Base-by-base conservation (phyloP, 2,797 vertebrate genomes). In the Tinamus major region DNA sequence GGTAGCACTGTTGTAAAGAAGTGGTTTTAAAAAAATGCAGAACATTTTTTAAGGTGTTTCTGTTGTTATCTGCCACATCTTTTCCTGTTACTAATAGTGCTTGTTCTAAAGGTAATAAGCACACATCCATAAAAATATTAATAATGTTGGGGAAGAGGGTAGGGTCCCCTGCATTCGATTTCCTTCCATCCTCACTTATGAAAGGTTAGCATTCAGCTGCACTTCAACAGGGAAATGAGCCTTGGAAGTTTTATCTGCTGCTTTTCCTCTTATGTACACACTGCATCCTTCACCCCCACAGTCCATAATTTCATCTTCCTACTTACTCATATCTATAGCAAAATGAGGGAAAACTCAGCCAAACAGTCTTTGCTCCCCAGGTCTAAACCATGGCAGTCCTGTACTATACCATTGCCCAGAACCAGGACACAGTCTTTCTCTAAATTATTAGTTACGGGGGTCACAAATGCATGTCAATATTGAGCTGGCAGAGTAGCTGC, bases 201-300 rank as follows among this genome's bases (percentile, higher is more conserved):
- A 19, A 0, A 11, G 4, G 6, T 14, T 46, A 31, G 6, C 10
- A 39, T 39, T 49, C 63, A 88, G 10, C 49, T 86, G 24, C 14
- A 23, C 5, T 49, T n/a, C 10, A 39, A 4, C 5, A 5, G 17
- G 35, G 8, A 3, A 21, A 5, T 26, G 46, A 86, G 20, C 18
- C 19, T 81, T 69, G 48, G 27, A 56, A 84, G 42, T 13, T 61
- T 35, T 18, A 81, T 33, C 24, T 13, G 9, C 9, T 37, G n/a
- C 2, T 23, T 59, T 64, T 62, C 15, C 14, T 16, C n/a, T 37
- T 21, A 15, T 12, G 18, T 18, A 4, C 39, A 76, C 85, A n/a
- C 10, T 14, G 7, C 13, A 76, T 29, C 5, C 2, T 79, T 74
- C 74, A 3, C 0, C 21, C 26, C 9, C 13, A 29, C 7, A 67